phyloP scores from a whole-genome alignment of 2,113 vertebrate species.

The Microcebus ravelobensis region DNA sequence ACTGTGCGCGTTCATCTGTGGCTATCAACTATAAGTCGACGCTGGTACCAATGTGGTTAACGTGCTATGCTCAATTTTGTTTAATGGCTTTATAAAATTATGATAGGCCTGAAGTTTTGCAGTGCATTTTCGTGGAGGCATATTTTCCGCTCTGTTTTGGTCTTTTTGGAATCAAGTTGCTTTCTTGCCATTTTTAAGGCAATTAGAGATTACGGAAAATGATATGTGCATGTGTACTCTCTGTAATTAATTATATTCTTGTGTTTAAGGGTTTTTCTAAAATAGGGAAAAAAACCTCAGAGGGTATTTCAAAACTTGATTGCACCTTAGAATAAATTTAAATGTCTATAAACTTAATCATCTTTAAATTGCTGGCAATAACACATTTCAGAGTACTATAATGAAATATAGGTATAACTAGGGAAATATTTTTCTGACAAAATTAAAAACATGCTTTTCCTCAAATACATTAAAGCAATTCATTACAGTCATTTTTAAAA shows the following conservation, averaged over 20 bases:
- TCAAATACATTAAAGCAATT: neutral
- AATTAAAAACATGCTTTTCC: neutral
- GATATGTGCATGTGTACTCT: neutral
- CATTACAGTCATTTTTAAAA: neutral
- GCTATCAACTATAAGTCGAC: too few relatives aligned
- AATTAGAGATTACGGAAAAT: neutral
- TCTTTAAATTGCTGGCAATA: neutral
- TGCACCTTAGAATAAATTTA: neutral
- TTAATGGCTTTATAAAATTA: neutral
- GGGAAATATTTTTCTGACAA: neutral
- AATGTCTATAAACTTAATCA: neutral
- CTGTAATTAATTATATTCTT: neutral
- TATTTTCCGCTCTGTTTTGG: neutral
- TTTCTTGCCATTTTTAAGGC: neutral
- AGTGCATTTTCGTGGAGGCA: neutral
- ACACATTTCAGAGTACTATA: neutral
- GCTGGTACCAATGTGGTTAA: neutral
- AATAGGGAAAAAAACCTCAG: neutral
- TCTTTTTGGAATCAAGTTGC: neutral
- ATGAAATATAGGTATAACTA: neutral
- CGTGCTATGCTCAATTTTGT: neutral
- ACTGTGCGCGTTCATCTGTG: too few relatives aligned
- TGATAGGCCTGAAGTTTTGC: neutral
- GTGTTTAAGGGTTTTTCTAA: neutral
- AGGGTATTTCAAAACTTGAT: neutral